phyloP scores from a whole-genome alignment of 2,888 invertebrate genomes.

The Torymus tubicola region DNA sequence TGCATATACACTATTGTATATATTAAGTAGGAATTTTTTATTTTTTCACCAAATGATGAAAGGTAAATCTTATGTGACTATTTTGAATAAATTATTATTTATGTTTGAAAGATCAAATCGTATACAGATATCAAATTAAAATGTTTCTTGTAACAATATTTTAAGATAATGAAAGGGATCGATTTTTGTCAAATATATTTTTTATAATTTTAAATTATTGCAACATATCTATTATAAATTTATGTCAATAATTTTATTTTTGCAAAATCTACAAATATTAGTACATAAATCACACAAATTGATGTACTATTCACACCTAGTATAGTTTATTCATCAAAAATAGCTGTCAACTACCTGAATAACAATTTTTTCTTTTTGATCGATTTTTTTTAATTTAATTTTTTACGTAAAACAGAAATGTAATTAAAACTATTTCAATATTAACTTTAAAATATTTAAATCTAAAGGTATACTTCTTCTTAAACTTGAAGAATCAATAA shows the following conservation, averaged over 20 bases:
- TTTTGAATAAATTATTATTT: too few species aligned
- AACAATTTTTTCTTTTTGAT: conserved; percentile 31
- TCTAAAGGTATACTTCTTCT: conserved; percentile 40
- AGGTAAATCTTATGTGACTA: not conserved
- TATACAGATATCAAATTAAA: too few species aligned
- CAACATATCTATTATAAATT: conserved; percentile 5
- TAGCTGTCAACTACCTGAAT: conserved; percentile 40
- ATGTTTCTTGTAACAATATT: too few species aligned
- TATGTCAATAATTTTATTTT: conserved; percentile 49
- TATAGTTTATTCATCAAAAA: conserved; percentile 57
- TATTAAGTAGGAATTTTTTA: not conserved
- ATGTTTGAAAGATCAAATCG: too few species aligned
- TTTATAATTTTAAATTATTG: not conserved
- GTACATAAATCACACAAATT: conserved; percentile 56
- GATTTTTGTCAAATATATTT: too few species aligned
- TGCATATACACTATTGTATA: not conserved
- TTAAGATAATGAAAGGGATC: too few species aligned
- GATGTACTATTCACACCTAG: conserved; percentile 44
- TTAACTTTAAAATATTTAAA: conserved; percentile 32
- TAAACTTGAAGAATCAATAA: conserved; percentile 45
- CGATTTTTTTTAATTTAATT: conserved; percentile 9
- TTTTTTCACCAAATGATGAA: too few species aligned
- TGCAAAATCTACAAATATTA: conserved; percentile 51
- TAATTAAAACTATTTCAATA: conserved; percentile 21
- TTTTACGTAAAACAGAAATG: conserved; percentile 19